phyloP scores from a whole-genome alignment of 1,140 invertebrate genomes.

The Aphaenogaster floridana region DNA sequence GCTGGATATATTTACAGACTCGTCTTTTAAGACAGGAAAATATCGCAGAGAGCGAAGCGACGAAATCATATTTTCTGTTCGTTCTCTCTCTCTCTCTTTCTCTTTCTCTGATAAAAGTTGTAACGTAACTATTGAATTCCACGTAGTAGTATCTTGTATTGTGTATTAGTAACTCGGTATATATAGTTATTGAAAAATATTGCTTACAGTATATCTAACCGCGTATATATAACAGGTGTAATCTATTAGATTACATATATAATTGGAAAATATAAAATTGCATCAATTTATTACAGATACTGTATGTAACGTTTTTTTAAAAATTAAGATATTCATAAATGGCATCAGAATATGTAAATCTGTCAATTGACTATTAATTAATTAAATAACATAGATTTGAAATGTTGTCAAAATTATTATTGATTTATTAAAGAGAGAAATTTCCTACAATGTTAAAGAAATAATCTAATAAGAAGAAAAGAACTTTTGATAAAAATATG shows the following conservation, averaged over 20 bases:
- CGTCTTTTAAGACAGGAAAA: slow-evolving; percentile 38
- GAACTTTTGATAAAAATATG: background rate
- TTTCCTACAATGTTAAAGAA: background rate
- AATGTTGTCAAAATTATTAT: background rate
- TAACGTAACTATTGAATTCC: slow-evolving; percentile 12
- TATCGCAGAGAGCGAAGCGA: background rate
- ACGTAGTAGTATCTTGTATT: background rate
- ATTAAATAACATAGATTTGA: background rate
- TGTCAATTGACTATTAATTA: slow-evolving; percentile 7
- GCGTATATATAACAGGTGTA: background rate
- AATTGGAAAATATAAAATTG: background rate
- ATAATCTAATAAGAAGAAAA: background rate
- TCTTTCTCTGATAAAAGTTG: background rate
- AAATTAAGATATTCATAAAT: background rate
- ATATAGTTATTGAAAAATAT: background rate
- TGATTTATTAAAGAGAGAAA: background rate
- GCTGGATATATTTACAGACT: slow-evolving; percentile 46
- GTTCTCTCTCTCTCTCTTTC: background rate
- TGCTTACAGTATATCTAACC: background rate
- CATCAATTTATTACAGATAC: background rate
- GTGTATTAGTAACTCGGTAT: background rate
- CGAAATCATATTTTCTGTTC: slow-evolving; percentile 29
- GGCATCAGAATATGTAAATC: background rate
- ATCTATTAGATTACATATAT: background rate
- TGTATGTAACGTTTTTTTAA: background rate